Evolutionary conservation across 2,888 invertebrate species (phyloP).

Genomic region (Amphipyra tragopoginis): DNA sequence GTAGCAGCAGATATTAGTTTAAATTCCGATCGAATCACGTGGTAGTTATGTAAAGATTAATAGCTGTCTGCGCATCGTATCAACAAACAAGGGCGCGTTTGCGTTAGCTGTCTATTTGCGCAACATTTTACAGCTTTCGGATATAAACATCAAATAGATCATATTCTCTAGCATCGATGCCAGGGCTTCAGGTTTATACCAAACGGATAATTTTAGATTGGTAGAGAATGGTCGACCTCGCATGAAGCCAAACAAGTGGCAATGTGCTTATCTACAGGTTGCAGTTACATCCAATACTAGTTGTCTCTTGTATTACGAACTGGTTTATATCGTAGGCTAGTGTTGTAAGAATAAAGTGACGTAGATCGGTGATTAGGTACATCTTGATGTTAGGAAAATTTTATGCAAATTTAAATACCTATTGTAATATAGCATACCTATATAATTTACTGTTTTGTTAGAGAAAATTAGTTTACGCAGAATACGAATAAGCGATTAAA

Average conservation of each 20-base stretch:
- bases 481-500: conserved; percentile 22
- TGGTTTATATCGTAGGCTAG: conserved; percentile 20
- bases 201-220: conserved; percentile 73
- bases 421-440: conserved; percentile 20
- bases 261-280: conserved; percentile 66
- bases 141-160: conserved; percentile 62
- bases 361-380: conserved; percentile 5
- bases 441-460: conserved; percentile 37
- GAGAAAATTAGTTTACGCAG: conserved; percentile 32
- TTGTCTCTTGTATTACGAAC: conserved; percentile 44
- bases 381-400: conserved; percentile 11
- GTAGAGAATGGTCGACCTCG: conserved; percentile 69
- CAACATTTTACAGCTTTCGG: conserved; percentile 50
- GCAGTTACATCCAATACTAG: conserved; percentile 67
- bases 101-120: conserved; percentile 53
- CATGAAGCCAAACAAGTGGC: conserved; percentile 74
- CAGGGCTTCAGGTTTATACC: conserved; percentile 65
- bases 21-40: conserved; percentile 17
- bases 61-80: conserved; percentile 36
- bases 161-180: conserved; percentile 50
- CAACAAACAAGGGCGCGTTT: conserved; percentile 24
- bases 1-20: conserved; percentile 8
- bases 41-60: conserved; percentile 19
- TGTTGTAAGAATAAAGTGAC: conserved; percentile 14
- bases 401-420: neutral